Conservation (phyloP, 2,113 vertebrate species). For the Ardeotis arabs region DNA sequence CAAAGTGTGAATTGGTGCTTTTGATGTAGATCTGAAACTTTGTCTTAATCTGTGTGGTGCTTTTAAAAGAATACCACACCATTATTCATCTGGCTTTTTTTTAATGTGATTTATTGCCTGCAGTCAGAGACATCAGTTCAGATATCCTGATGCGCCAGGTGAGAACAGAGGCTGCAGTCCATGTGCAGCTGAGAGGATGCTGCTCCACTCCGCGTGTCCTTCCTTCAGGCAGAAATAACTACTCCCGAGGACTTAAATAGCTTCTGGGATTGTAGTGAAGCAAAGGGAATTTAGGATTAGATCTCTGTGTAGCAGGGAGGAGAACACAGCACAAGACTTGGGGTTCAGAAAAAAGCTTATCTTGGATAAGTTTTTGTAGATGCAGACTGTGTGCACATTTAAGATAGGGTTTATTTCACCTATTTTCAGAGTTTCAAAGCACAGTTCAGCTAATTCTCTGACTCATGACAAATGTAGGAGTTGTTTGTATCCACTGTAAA, state of each 20-base stretch:
- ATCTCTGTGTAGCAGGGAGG: not conserved
- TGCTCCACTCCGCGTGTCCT: not conserved
- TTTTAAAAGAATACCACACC: not conserved
- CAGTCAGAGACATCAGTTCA: not conserved
- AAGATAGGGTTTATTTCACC: not conserved
- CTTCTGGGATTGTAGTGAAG: not conserved
- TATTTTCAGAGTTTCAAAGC: not conserved
- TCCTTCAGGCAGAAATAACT: not conserved
- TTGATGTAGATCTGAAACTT: not conserved
- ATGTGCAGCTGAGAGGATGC: accelerated
- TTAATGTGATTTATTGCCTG: not conserved
- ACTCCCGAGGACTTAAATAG: not conserved
- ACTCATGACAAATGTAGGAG: not conserved
- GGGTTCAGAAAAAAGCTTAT: not conserved
- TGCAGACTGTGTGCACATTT: not conserved
- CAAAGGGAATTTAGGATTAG: not conserved
- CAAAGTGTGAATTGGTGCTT: not conserved
- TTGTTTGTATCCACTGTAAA: not conserved
- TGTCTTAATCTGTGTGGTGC: not conserved
- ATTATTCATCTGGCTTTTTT: not conserved
- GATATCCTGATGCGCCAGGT: not conserved
- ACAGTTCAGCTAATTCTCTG: not conserved
- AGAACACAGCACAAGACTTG: not conserved
- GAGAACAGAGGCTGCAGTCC: not conserved
- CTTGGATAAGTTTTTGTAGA: not conserved